phyloP scores from a whole-genome alignment of 2,113 vertebrate species.

The Antechinus flavipes region DNA sequence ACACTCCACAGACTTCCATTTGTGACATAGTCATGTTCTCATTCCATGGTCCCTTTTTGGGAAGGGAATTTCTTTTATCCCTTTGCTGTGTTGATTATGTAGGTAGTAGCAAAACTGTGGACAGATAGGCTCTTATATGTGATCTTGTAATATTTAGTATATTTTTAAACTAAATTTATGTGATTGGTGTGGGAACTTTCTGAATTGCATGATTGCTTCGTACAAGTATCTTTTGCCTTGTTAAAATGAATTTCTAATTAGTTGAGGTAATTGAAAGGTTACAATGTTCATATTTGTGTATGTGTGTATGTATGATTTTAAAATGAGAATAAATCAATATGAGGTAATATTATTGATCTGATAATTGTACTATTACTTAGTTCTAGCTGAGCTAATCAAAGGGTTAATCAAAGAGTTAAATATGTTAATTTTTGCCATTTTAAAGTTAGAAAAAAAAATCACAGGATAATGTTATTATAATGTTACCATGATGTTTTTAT shows the following conservation, averaged over 20 bases:
- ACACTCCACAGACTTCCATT: not conserved
- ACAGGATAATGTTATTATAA: not conserved
- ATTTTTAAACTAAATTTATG: not conserved
- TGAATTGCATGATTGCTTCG: too few species aligned
- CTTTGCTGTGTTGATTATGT: not conserved
- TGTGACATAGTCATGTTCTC: not conserved
- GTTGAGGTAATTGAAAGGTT: not conserved
- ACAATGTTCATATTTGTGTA: not conserved
- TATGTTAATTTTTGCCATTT: too few species aligned
- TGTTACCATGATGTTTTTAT: constrained; percentile 23
- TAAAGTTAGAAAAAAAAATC: too few species aligned
- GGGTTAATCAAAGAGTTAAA: too few species aligned
- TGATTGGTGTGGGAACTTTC: not conserved
- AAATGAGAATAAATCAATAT: not conserved
- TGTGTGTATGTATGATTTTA: not conserved
- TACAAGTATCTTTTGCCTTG: too few species aligned
- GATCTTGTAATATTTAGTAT: not conserved
- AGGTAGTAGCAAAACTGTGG: not conserved
- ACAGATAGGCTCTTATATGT: not conserved
- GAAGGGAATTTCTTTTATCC: not conserved
- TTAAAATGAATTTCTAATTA: not conserved
- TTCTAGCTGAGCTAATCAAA: too few species aligned
- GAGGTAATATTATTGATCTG: not conserved
- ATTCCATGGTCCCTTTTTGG: not conserved
- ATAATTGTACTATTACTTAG: too few species aligned